Evolutionary conservation across 2,113 vertebrate species (phyloP), one percentile per base, ranked within the genome.

Genomic region (Monarcha castaneiventris): DNA sequence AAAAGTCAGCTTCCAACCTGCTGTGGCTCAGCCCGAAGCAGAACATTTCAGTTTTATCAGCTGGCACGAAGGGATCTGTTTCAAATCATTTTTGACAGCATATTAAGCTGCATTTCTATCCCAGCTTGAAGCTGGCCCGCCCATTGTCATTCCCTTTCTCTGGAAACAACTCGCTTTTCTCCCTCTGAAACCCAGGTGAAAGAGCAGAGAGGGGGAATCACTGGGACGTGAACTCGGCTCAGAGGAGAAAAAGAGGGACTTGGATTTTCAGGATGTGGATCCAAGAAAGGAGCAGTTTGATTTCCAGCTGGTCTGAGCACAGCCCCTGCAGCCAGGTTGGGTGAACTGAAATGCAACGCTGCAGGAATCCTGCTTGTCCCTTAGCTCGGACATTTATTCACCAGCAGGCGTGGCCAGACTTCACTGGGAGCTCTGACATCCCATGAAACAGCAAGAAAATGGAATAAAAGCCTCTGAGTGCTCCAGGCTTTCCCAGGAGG

Each of bases 41-140:
- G 72, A 73, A 77, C 52, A 23, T 92, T 92, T 94, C 73, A 75
- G 44, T 90, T 95, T 93, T 92, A 92, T 86, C 94, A 90, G 77
- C 51, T 93, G 86, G 68, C 52, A 71, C 1, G 21, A 16, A 62
- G 19, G 69, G 23, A 26, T 89, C 88, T 90, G 76, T 92, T 96
- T 93, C 86, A 90, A 92, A 89, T 94, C 6, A 81, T 86, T 83
- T 93, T 63, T 90, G 89, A 92, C 82, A 92, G 59, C 62, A 26
- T 86, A 94, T 92, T 93, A 89, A 87, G 35, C 52, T 90, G 35
- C 43, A 74, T 86, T 94, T 93, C 72, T 90, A 61, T 52, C 67
- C 79, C 82, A 73, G 71, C 51, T 88, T 92, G 75, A 84, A 80
- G 12, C 33, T 69, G 35, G 37, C 48, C 54, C 41, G 32, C 69